Evolutionary conservation across 1,140 invertebrate genomes (phyloP), one percentile per base, ranked within the genome.

Genomic region (Camponotus vicinus): DNA sequence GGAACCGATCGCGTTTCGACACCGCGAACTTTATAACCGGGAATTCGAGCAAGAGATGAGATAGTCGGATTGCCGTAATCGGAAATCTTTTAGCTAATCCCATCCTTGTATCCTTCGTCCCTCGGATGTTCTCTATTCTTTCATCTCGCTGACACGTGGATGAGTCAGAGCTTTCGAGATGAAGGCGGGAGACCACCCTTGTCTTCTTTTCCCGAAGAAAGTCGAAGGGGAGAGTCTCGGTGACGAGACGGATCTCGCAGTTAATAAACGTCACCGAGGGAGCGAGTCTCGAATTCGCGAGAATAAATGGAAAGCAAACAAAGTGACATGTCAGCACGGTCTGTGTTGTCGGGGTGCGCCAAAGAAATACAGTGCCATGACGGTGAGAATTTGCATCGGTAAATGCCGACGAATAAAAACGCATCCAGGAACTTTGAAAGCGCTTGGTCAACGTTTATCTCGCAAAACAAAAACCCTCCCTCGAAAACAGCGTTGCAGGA

Each of bases 231-330:
- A 71, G 67, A 61, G 21, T 67, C 1, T 21, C 6, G 55, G 40
- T 18, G 55, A 34, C 66, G 78, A 59, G 52, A 59, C 37, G 18
- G 40, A n/a, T 73, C 79, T 83, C 69, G 27, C 69, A 37, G 79
- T 83, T 83, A 83, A 83, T 83, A 57, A 83, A 83, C 57, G 79
- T 75, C 52, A 61, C 52, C 69, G 69, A 59, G 67, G 37, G 77
- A 80, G 37, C 64, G 40, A 73, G 69, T 69, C 49, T 83, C 27
- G 55, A 83, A 83, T 83, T 75, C 67, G 21, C 55, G 55, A 18
- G 79, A 82, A 75, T 83, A 83, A 63, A 83, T 83, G 79, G 55
- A 83, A 83, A 83, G 69, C 79, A 83, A 83, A 83, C 69, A 83
- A 75, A 83, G 79, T 83, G 79, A 83, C 79, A 40, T 63, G 79